Evolutionary conservation across 2,888 invertebrate genomes (phyloP).

Genomic region (Campoletis raptor): DNA sequence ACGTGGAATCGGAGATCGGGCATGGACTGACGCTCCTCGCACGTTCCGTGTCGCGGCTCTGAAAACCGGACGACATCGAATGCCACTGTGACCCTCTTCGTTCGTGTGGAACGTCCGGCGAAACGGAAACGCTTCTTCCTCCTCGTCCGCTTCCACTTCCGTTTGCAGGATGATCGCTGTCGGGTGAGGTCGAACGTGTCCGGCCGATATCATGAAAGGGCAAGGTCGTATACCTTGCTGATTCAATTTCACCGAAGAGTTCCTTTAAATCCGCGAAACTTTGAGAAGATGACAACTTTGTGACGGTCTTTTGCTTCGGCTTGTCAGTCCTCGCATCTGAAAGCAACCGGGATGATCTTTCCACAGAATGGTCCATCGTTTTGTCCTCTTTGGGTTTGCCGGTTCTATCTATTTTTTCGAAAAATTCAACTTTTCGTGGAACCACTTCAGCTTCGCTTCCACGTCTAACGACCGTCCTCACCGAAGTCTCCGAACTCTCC

Average conservation of each 20-base stretch:
- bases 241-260: conserved; percentile 91
- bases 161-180: conserved; percentile 75
- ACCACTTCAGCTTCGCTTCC: conserved; percentile 87
- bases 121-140: conserved; percentile 78
- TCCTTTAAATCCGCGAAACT: conserved; percentile 92
- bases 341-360: conserved; percentile 57
- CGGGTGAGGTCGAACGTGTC: conserved; percentile 86
- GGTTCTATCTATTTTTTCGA: conserved; percentile 89
- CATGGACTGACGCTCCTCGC: conserved; percentile 83
- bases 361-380: not conserved
- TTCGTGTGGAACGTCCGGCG: conserved; percentile 78
- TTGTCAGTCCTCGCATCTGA: conserved; percentile 73
- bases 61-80: conserved; percentile 48
- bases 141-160: conserved; percentile 74
- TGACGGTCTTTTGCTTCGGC: conserved; percentile 65
- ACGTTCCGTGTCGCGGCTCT: conserved; percentile 81
- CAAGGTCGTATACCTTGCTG: conserved; percentile 87
- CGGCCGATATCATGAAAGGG: conserved; percentile 78
- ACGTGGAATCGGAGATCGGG: conserved; percentile 84
- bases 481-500: conserved; percentile 89
- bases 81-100: conserved; percentile 75
- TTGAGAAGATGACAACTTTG: conserved; percentile 87
- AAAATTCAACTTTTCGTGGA: conserved; percentile 92
- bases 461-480: conserved; percentile 89
- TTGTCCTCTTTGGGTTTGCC: conserved; percentile 83